Evolutionary conservation across 2,797 vertebrate species (phyloP).

Genomic region (Falco rusticolus): DNA sequence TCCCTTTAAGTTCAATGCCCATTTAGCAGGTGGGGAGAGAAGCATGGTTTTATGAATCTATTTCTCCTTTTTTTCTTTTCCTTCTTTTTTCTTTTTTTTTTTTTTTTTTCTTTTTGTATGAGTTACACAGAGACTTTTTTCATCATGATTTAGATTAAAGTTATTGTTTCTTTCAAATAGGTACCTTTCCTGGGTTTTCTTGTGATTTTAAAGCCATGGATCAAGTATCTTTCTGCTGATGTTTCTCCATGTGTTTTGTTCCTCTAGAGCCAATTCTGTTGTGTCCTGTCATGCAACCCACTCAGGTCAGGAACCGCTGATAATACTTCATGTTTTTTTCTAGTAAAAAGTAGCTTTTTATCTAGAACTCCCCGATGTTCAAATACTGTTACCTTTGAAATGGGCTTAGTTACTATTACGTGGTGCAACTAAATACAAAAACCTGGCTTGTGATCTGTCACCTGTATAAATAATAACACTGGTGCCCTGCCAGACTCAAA

Average conservation of each 20-base stretch:
- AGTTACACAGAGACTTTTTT: neutral
- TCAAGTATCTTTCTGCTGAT: neutral
- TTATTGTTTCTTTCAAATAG: neutral
- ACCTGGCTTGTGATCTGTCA: neutral
- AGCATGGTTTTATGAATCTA: neutral
- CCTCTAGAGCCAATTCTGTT: neutral
- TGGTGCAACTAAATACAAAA: neutral
- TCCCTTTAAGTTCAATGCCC: neutral
- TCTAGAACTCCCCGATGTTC: neutral
- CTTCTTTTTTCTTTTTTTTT: neutral
- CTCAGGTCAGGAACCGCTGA: neutral
- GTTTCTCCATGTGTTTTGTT: neutral
- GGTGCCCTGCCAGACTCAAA: neutral
- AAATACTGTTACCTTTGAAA: neutral
- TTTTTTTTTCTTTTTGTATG: neutral
- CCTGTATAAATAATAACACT: neutral
- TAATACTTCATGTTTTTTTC: constrained; percentile 10
- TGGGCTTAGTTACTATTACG: neutral
- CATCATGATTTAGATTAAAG: neutral
- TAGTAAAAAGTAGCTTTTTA: neutral
- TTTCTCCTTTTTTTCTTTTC: neutral
- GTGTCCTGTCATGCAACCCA: fast-evolving
- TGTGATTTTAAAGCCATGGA: neutral
- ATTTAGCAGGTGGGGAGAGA: neutral
- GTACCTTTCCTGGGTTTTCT: neutral